phyloP scores from a whole-genome alignment of 2,797 vertebrate species.

The Liparis tanakae region DNA sequence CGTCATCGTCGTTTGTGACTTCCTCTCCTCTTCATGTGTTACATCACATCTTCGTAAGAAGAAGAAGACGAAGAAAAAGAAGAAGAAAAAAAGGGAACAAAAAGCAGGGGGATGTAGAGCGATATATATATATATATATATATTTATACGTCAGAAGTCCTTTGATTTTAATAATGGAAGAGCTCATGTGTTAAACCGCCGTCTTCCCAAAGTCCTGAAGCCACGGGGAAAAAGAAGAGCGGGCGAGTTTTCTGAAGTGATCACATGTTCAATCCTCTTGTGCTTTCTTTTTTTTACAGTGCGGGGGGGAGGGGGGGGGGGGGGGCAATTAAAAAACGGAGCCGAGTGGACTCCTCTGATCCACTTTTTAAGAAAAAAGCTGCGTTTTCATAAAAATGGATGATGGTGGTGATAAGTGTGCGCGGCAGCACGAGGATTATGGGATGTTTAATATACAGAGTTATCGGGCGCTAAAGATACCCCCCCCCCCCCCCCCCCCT shows the following conservation, averaged over 20 bases:
- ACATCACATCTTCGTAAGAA: constrained; percentile 31
- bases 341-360: constrained; percentile 45
- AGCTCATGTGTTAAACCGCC: constrained; percentile 49
- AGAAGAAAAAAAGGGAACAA: background rate
- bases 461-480: constrained; percentile 52
- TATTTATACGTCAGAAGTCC: constrained; percentile 48
- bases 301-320: constrained; percentile 30
- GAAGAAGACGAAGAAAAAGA: constrained; percentile 37
- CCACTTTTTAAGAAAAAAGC: constrained; percentile 43
- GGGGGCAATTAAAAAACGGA: constrained; percentile 41
- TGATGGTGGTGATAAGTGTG: constrained; percentile 38
- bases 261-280: constrained; percentile 60
- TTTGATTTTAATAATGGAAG: constrained; percentile 63
- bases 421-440: constrained; percentile 48
- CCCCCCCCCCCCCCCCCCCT: too few relatives aligned
- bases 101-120: constrained; percentile 23
- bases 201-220: constrained; percentile 63
- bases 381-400: constrained; percentile 47
- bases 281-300: constrained; percentile 55
- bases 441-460: constrained; percentile 57
- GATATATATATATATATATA: background rate
- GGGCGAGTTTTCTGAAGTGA: constrained; percentile 44
- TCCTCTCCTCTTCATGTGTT: constrained; percentile 29
- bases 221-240: constrained; percentile 59
- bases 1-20: constrained; percentile 42